phyloP scores from a whole-genome alignment of 2,888 invertebrate species.

The Amiota communis region DNA sequence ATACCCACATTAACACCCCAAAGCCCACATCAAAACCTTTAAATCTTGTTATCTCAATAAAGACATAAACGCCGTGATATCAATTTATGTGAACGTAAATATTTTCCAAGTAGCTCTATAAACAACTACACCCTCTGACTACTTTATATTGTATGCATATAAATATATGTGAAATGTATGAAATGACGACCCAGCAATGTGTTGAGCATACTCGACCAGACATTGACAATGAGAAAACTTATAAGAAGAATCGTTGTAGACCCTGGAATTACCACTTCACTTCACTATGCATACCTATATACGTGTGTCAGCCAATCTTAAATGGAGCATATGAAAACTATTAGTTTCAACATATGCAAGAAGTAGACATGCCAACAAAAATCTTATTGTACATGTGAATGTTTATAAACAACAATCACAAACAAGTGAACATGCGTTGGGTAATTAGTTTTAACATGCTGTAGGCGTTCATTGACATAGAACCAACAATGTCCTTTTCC shows the following conservation, averaged over 20 bases:
- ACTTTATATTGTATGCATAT: no score
- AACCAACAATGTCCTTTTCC: conserved; percentile 24
- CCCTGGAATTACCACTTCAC: conserved; percentile 62
- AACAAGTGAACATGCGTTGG: conserved; percentile 40
- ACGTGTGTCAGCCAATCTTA: conserved; percentile 74
- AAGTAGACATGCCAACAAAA: not conserved
- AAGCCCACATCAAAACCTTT: not conserved
- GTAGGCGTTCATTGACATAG: conserved; percentile 29
- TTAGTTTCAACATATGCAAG: conserved; percentile 54
- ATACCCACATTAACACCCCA: no score
- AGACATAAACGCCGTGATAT: conserved; percentile 68
- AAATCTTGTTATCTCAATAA: conserved; percentile 58
- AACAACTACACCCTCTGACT: no score
- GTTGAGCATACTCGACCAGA: no score
- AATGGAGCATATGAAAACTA: conserved; percentile 72
- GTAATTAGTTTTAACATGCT: conserved; percentile 47
- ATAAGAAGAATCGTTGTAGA: not conserved
- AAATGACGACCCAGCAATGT: no score
- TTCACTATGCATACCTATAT: conserved; percentile 37
- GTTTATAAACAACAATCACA: conserved; percentile 27
- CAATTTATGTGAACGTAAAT: conserved; percentile 71
- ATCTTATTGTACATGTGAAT: no score
- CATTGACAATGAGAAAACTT: no score
- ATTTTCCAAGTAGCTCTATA: conserved; percentile 37
- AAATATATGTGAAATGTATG: no score